Evolutionary conservation across 2,113 vertebrate species (phyloP).

Genomic region (Campylomormyrus numenius): DNA sequence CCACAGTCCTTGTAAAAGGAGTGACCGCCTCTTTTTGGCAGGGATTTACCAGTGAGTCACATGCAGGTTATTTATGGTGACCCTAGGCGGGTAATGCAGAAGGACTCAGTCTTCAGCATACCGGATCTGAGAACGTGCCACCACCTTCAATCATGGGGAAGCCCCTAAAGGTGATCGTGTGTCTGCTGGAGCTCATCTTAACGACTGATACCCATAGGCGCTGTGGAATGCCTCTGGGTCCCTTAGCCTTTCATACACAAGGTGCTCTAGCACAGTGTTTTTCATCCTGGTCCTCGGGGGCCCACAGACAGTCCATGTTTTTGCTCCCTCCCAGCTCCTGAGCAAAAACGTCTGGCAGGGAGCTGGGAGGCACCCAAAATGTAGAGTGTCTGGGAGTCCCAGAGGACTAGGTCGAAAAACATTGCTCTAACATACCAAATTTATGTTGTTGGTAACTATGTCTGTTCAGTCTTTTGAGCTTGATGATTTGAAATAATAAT

Average conservation of each 20-base stretch:
- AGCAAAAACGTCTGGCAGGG: too few relatives aligned
- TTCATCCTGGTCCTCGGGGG: background rate
- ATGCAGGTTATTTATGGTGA: background rate
- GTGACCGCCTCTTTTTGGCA: background rate
- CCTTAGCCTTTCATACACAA: background rate
- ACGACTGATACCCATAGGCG: background rate
- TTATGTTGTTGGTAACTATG: background rate
- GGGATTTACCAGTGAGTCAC: background rate
- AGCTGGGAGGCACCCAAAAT: too few relatives aligned
- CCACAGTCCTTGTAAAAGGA: background rate
- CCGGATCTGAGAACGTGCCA: background rate
- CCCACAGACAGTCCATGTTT: background rate
- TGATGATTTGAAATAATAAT: background rate
- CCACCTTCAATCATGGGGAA: background rate
- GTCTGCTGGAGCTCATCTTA: background rate
- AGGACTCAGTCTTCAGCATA: background rate
- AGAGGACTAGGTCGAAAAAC: too few relatives aligned
- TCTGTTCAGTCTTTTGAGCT: background rate
- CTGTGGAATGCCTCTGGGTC: background rate
- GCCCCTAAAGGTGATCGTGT: background rate
- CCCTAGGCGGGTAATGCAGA: background rate
- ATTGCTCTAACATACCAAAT: too few relatives aligned
- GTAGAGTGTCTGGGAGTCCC: too few relatives aligned
- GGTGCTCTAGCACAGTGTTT: background rate
- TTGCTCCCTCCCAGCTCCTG: too few relatives aligned